Base-by-base conservation (phyloP, 2,888 invertebrate species). In the Ophion obscuratus region DNA sequence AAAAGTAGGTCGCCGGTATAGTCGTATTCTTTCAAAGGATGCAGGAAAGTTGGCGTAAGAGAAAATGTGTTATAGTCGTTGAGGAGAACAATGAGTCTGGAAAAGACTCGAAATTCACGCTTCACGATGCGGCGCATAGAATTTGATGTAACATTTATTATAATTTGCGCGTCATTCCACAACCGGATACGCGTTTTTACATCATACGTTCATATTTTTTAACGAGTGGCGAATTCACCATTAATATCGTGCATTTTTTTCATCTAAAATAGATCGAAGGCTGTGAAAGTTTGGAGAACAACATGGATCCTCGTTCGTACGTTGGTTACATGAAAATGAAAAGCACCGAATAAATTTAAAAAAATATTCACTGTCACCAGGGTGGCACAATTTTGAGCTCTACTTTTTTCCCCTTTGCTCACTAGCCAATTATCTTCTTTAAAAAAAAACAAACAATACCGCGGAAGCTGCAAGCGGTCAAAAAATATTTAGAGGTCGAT, bases 1-100 rank as follows among this genome's bases (percentile, higher is more conserved):
- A 83, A 77, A 78, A 78, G 61, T 78, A 83, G 78, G 78, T 83
- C 78, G 67, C 61, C 11, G 53, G 53, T 17, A 61, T 67, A 40
- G 77, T 73, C 73, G 77, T 66, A 57, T 6, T 40, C 66, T 73
- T 83, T 83, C 77, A 73, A 59, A 71, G 24, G 70, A 70, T 9
- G 27, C 66, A 24, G 66, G n/a, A 59, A 61, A 47, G 73, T 14
- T 27, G 71, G 31, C 20, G 70, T 53, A 71, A 78, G 59, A 61
- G 77, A 73, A 83, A 75, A 83, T 62, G 47, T 66, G 59, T 17
- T 77, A 73, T 73, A 78, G 67, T 67, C 59, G 83, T 59, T 61
- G 71, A 57, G 66, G 53, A 44, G 62, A 73, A 78, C 74, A 74
- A 82, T 82, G 81, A 76, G 62, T 62, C 61, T 47, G 5, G 24